phyloP scores from a whole-genome alignment of 2,797 vertebrate genomes.

The Macropodus opercularis region DNA sequence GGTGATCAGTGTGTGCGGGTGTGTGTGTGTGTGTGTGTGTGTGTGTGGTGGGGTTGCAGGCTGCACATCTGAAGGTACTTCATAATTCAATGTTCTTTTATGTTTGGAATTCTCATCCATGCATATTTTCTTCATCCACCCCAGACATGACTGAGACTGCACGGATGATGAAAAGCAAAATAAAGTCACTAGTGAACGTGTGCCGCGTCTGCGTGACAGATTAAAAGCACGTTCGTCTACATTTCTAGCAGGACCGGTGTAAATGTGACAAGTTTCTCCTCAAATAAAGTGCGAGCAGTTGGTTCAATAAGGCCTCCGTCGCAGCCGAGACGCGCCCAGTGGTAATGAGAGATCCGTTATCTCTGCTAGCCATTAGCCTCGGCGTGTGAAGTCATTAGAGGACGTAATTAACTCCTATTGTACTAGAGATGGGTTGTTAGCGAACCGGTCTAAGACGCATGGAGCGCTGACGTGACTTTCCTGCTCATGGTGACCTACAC shows the following conservation, averaged over 20 bases:
- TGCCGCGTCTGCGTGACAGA: not conserved
- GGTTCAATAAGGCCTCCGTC: constrained; percentile 43
- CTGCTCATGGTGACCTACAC: constrained; percentile 12
- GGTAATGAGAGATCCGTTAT: constrained; percentile 77
- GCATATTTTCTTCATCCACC: too few species aligned
- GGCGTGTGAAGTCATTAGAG: constrained; percentile 71
- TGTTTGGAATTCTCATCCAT: too few species aligned
- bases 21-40: too few species aligned
- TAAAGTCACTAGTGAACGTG: too few species aligned
- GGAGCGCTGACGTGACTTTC: constrained; percentile 28
- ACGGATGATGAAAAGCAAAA: too few species aligned
- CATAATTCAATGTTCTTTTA: too few species aligned
- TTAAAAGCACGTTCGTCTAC: constrained; percentile 17
- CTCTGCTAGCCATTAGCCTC: constrained; percentile 64
- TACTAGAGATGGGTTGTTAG: constrained; percentile 56
- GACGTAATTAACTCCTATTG: constrained; percentile 76
- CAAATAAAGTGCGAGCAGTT: constrained; percentile 37
- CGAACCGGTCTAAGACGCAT: constrained; percentile 35
- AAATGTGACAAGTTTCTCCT: constrained; percentile 28
- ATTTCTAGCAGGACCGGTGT: not conserved
- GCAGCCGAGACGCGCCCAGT: constrained; percentile 45
- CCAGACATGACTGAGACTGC: too few species aligned
- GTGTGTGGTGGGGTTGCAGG: too few species aligned
- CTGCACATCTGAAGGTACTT: too few species aligned
- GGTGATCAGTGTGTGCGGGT: too few species aligned